These are phyloP conservation scores for Melangyna quadrimaculata DNA, from an alignment of 2,888 invertebrate species.

Conservation along the genomic window DNA sequence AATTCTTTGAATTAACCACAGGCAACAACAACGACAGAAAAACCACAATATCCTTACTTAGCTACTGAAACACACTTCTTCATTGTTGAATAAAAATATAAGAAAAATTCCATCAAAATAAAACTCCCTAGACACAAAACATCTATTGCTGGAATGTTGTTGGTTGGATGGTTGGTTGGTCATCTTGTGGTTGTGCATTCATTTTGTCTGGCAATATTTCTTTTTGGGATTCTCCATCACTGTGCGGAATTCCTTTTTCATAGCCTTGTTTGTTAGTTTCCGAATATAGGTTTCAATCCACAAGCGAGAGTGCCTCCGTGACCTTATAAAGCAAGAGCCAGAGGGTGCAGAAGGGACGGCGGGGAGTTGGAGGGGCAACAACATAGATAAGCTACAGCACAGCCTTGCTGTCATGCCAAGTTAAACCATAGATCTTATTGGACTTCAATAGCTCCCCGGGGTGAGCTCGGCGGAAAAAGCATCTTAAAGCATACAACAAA, in stretches of 20 bases:
- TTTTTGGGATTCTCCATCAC: conserved; percentile 57
- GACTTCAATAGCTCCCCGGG: conserved; percentile 64
- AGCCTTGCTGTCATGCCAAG: conserved; percentile 28
- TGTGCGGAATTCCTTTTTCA: conserved; percentile 43
- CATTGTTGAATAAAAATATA: not conserved
- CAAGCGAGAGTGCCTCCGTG: conserved; percentile 54
- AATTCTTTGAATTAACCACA: conserved; percentile 40
- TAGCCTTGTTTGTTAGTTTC: conserved; percentile 61
- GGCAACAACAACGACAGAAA: not conserved
- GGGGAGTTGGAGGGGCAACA: not conserved
- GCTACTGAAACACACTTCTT: not conserved
- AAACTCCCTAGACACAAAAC: conserved; percentile 32
- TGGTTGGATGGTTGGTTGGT: no score
- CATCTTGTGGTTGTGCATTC: conserved; percentile 45
- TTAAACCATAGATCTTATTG: conserved; percentile 62
- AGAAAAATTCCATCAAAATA: not conserved
- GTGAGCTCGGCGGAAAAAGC: conserved; percentile 52
- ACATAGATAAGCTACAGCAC: conserved; percentile 17
- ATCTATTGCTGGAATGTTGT: conserved; percentile 36
- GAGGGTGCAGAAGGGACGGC: not conserved
- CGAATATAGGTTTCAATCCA: conserved; percentile 57
- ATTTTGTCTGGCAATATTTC: conserved; percentile 43
- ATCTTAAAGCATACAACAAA: not conserved
- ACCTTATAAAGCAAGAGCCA: conserved; percentile 42
- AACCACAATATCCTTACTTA: not conserved